Conservation (phyloP, 1,140 invertebrate species). For the Muscidifurax raptorellus region DNA sequence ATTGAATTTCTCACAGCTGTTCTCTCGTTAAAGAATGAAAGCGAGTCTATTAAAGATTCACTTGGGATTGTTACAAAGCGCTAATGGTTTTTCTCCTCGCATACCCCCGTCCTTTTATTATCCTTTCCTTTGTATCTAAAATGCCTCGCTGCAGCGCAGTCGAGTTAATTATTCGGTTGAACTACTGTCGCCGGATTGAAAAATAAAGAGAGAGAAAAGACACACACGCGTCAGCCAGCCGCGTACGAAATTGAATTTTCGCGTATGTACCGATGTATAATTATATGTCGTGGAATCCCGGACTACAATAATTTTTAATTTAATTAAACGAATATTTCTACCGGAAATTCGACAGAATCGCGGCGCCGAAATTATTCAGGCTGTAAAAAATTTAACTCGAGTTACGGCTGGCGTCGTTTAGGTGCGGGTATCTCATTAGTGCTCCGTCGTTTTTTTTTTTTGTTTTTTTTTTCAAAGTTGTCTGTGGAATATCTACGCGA, state of each 20-base stretch:
- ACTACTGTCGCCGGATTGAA: background rate
- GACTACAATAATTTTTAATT: too few species aligned
- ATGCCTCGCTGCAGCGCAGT: background rate
- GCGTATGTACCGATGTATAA: background rate
- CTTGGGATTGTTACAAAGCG: conserved; percentile 6
- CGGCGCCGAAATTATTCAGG: too few species aligned
- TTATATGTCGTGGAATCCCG: too few species aligned
- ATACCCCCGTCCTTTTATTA: background rate
- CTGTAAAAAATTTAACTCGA: too few species aligned
- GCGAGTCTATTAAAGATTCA: conserved; percentile 19
- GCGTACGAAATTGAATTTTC: background rate
- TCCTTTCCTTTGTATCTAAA: background rate
- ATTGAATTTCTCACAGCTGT: background rate
- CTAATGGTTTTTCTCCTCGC: background rate
- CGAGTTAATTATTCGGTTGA: conserved; percentile 10
- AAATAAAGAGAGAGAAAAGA: background rate
- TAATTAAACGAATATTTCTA: too few species aligned
- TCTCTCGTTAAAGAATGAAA: background rate
- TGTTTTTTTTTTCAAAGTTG: too few species aligned
- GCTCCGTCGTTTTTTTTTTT: too few species aligned
- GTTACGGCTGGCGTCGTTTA: too few species aligned
- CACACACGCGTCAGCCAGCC: too few species aligned
- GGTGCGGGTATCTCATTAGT: too few species aligned
- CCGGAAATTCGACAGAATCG: too few species aligned
- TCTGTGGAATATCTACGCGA: too few species aligned